Conservation (phyloP, 1,140 invertebrate species). For the Habropoda laboriosa region DNA sequence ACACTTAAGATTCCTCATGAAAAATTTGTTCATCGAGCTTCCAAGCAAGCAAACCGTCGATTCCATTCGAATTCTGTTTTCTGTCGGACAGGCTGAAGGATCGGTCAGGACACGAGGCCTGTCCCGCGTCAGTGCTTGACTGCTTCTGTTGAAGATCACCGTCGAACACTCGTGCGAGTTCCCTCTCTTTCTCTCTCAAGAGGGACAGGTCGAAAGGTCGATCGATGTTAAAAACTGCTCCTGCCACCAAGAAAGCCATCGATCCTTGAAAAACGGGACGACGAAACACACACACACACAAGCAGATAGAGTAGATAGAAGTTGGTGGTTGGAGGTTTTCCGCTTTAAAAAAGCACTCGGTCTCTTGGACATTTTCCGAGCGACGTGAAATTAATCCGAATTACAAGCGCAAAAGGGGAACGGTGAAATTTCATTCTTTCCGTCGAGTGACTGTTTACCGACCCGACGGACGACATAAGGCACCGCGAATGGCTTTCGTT, state of each 20-base stretch:
- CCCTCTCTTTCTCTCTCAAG: conserved; percentile 42
- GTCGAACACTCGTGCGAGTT: conserved; percentile 50
- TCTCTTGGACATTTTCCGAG: not conserved
- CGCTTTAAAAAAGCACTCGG: not conserved
- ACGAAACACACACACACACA: not conserved
- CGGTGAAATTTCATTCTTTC: conserved; percentile 2
- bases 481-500: conserved; percentile 39
- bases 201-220: conserved; percentile 39
- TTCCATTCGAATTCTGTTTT: conserved; percentile 7
- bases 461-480: not conserved
- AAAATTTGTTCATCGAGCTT: too few relatives aligned
- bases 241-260: not conserved
- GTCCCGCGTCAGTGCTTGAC: conserved; percentile 11
- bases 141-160: conserved; percentile 62
- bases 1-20: not conserved
- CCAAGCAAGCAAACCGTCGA: not conserved
- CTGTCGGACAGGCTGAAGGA: not conserved
- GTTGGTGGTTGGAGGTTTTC: not conserved
- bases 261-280: conserved; percentile 1
- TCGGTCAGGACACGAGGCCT: conserved; percentile 15
- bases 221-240: conserved; percentile 46
- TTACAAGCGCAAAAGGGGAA: not conserved
- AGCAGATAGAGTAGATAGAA: not conserved
- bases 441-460: conserved; percentile 10
- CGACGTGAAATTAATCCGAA: conserved; percentile 24